Base-by-base conservation (phyloP, 2,113 vertebrate genomes). In the Megaleporinus macrocephalus region DNA sequence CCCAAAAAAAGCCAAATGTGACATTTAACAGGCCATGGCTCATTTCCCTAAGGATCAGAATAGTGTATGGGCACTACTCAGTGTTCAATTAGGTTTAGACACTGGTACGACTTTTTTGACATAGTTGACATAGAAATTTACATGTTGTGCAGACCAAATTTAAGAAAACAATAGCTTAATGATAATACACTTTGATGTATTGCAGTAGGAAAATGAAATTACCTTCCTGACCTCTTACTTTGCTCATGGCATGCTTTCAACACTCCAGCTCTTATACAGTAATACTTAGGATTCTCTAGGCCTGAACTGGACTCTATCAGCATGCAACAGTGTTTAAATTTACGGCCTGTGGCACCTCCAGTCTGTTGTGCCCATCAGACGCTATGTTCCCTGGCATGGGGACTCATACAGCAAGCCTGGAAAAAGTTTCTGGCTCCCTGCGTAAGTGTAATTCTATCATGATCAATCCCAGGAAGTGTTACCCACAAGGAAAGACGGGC, bases 341-440 rank as follows among this genome's bases (percentile, higher is more conserved):
- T 27, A 14, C 29, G 7, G 47, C 30, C 1, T 15, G 1, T 16
- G 30, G 70, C 29, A 72, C 26, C 5, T 62, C 30, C n/a, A 49
- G 4, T 59, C 18, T 4, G 16, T 24, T 14, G 3, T 33, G 61
- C 26, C 36, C n/a, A 29, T 80, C 33, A 71, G 16, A 79, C 53
- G 41, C 49, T 9, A 36, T 57, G 33, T 62, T 49, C 55, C 69
- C 57, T 44, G 13, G 66, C 18, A 27, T 30, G 27, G 26, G 9
- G 16, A 14, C 15, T 33, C 20, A 51, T 12, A n/a, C 70, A 33
- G 13, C 3, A 24, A 26, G 15, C 79, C 51, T 65, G 27, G 44
- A 69, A 73, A 63, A 82, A 27, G 55, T 47, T 70, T 36, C 51
- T 27, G 29, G 24, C 24, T 55, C 26, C 15, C 18, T 77, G 20